A percentile compares a stretch with the other conserved stretches of the same genome.
phyloP scores from a whole-genome alignment of 2,797 vertebrate species.

The Chelonia mydas region DNA sequence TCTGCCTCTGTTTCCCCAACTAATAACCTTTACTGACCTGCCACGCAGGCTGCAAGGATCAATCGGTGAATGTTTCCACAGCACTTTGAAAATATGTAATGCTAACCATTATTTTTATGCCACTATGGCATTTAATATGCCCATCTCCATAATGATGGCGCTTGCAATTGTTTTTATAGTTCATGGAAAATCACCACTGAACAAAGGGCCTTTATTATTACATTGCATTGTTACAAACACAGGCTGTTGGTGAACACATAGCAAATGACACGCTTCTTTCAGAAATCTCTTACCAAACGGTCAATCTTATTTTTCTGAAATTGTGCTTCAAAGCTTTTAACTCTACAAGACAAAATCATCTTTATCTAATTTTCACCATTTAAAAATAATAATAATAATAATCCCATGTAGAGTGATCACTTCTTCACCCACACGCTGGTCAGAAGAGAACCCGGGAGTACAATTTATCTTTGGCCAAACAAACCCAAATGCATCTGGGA shows the following conservation, averaged over 20 bases:
- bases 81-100: not conserved
- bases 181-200: fast-evolving
- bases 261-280: not conserved
- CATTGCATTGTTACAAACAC: not conserved
- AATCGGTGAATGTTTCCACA: fast-evolving
- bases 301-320: not conserved
- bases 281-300: not conserved
- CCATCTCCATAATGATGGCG: fast-evolving
- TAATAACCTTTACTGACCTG: not conserved
- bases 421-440: not conserved
- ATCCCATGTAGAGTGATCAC: not conserved
- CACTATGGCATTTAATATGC: not conserved
- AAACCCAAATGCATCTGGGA: conserved; percentile 46
- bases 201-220: not conserved
- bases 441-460: not conserved
- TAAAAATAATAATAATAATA: too few species aligned
- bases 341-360: not conserved
- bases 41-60: not conserved
- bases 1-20: not conserved
- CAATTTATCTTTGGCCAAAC: not conserved
- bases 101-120: fast-evolving
- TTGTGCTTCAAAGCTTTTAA: not conserved
- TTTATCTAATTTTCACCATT: not conserved
- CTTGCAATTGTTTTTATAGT: not conserved
- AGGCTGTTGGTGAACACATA: not conserved